A percentile compares a stretch with the other conserved stretches of the same genome.
These are phyloP conservation scores for Colostygia pectinataria DNA, from an alignment of 2,888 invertebrate genomes.

Conservation along the genomic window DNA sequence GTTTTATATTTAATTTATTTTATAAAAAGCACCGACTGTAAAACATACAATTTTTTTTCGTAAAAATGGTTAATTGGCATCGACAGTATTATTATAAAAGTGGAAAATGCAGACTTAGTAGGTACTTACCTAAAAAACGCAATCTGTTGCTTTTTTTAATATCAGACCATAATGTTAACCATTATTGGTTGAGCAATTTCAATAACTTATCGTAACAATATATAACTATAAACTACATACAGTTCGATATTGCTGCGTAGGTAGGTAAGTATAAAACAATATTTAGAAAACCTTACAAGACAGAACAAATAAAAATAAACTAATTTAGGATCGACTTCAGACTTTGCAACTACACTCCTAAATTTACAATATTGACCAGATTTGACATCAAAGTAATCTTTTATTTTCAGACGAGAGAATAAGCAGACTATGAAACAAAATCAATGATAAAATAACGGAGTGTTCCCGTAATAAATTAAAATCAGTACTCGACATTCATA, in stretches of 20 bases:
- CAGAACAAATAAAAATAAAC: slow-evolving; percentile 28
- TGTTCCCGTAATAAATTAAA: slow-evolving; percentile 62
- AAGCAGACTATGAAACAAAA: slow-evolving; percentile 44
- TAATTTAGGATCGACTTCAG: slow-evolving; percentile 48
- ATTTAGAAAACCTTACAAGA: background rate
- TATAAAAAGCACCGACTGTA: slow-evolving; percentile 82
- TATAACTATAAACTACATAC: slow-evolving; percentile 44
- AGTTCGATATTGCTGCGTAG: slow-evolving; percentile 44
- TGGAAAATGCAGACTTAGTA: slow-evolving; percentile 47
- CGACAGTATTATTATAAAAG: slow-evolving; percentile 71
- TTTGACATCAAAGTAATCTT: slow-evolving; percentile 6
- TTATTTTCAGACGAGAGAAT: slow-evolving; percentile 44
- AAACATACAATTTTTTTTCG: slow-evolving; percentile 76
- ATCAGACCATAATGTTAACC: slow-evolving; percentile 46
- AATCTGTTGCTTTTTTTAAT: slow-evolving; percentile 47
- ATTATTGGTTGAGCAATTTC: slow-evolving; percentile 69
- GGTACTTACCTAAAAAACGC: slow-evolving; percentile 15
- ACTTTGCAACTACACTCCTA: slow-evolving; percentile 59
- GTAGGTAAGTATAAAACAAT: no score
- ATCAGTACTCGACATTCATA: slow-evolving; percentile 74
- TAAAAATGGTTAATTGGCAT: slow-evolving; percentile 74
- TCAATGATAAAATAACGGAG: slow-evolving; percentile 43
- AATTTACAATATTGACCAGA: slow-evolving; percentile 26
- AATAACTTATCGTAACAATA: slow-evolving; percentile 34
- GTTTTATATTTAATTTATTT: slow-evolving; percentile 38